A percentile compares a stretch with the other conserved stretches of the same genome.
Evolutionary conservation across 2,888 invertebrate genomes (phyloP).

Genomic region (Luperina testacea): DNA sequence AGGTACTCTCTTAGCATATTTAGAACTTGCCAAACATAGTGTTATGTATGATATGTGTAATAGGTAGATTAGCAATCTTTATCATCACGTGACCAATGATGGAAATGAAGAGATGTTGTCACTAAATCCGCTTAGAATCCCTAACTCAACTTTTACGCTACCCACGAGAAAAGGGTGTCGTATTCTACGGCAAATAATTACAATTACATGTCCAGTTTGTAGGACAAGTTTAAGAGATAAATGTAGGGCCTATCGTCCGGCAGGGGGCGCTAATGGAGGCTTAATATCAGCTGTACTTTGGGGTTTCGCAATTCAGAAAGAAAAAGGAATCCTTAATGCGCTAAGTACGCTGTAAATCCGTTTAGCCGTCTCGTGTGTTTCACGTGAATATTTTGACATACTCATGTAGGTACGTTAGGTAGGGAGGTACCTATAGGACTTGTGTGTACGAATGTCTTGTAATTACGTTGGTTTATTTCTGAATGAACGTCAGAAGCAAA

Average conservation of each 20-base stretch:
- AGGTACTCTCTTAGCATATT: neutral
- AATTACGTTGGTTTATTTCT: neutral
- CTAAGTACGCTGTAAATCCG: constrained; percentile 59
- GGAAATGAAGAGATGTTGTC: neutral
- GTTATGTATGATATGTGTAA: neutral
- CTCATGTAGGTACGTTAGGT: neutral
- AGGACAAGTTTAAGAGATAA: constrained; percentile 49
- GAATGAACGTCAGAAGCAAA: constrained; percentile 4
- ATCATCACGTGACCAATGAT: neutral
- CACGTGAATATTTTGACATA: constrained; percentile 48
- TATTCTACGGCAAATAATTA: constrained; percentile 38
- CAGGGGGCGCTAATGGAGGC: constrained; percentile 56
- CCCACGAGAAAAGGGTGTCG: constrained; percentile 17
- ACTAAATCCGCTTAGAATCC: constrained; percentile 8
- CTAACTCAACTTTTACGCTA: neutral
- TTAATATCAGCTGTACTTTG: constrained; percentile 54
- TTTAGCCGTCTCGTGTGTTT: constrained; percentile 50
- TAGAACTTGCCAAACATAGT: neutral
- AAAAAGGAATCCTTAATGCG: constrained; percentile 65
- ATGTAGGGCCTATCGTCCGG: constrained; percentile 23
- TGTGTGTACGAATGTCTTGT: neutral
- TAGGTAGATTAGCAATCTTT: neutral
- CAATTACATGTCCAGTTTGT: constrained; percentile 49
- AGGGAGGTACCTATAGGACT: constrained; percentile 5
- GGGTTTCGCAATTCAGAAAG: constrained; percentile 56